Evolutionary conservation across 2,113 vertebrate genomes (phyloP).

Genomic region (Syrmaticus mikado): DNA sequence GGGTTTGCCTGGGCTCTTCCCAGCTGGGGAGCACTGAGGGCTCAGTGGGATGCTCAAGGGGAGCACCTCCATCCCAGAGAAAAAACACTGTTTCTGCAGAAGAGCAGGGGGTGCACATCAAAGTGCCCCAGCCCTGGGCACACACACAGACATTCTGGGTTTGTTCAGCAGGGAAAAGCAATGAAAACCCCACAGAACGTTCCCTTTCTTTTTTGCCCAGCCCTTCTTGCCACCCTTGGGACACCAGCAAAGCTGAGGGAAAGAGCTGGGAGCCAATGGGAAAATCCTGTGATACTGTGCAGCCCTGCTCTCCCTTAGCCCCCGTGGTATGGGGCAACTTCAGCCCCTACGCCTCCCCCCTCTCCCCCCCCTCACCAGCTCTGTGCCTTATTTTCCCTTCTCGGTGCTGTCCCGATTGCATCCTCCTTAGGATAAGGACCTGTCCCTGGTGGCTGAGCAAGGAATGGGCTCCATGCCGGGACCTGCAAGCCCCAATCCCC

Average conservation of each 20-base stretch:
- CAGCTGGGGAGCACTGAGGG: neutral
- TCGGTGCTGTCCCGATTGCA: neutral
- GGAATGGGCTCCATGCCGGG: accelerated
- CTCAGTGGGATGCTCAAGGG: neutral
- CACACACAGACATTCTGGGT: accelerated
- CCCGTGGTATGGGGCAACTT: accelerated
- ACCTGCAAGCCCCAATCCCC: accelerated
- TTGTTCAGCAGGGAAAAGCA: neutral
- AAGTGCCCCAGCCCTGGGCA: neutral
- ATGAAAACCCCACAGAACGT: accelerated
- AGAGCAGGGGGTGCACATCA: neutral
- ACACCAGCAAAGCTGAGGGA: accelerated
- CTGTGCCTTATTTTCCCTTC: slow-evolving; percentile 47
- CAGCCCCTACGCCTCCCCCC: neutral
- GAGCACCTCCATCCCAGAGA: neutral
- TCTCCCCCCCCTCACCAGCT: neutral
- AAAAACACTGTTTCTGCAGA: accelerated
- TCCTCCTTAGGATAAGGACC: neutral
- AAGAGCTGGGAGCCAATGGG: neutral
- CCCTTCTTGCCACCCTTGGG: accelerated
- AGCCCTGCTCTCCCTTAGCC: neutral
- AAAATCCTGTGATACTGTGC: accelerated
- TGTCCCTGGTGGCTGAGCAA: accelerated
- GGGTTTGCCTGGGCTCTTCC: neutral
- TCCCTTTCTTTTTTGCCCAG: accelerated